Conservation (phyloP, 2,797 vertebrate genomes). For the Spondyliosoma cantharus region DNA sequence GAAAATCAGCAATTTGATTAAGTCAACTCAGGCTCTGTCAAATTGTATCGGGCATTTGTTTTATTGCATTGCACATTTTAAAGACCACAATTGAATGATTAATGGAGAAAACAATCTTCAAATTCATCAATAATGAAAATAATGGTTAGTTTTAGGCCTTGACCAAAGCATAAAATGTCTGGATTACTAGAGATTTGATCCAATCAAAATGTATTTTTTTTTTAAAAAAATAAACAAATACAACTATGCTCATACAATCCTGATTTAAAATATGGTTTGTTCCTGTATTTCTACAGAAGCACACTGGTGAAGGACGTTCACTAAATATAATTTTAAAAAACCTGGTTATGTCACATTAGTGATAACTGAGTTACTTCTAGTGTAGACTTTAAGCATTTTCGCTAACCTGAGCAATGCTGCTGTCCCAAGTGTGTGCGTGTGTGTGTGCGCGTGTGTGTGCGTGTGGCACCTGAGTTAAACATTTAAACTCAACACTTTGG, state of each 20-base stretch:
- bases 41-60: not conserved
- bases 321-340: not conserved
- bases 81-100: not conserved
- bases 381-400: not conserved
- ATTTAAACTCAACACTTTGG: conserved; percentile 44
- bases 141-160: not conserved
- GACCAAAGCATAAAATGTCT: not conserved
- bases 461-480: not conserved
- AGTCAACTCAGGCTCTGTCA: not conserved
- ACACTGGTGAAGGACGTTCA: not conserved
- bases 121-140: not conserved
- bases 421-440: too few relatives aligned
- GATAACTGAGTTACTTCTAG: too few relatives aligned
- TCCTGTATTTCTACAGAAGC: not conserved
- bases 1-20: not conserved
- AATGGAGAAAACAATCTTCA: not conserved
- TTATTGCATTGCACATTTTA: not conserved
- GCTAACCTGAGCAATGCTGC: too few relatives aligned
- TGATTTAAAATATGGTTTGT: not conserved
- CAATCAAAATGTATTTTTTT: too few relatives aligned
- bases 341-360: not conserved
- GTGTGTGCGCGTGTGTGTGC: not conserved
- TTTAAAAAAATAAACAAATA: not conserved
- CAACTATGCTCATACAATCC: not conserved
- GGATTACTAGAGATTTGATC: not conserved